A percentile compares a stretch with the other conserved stretches of the same genome.
phyloP scores from a whole-genome alignment of 2,113 vertebrate species.

The Turnix velox region DNA sequence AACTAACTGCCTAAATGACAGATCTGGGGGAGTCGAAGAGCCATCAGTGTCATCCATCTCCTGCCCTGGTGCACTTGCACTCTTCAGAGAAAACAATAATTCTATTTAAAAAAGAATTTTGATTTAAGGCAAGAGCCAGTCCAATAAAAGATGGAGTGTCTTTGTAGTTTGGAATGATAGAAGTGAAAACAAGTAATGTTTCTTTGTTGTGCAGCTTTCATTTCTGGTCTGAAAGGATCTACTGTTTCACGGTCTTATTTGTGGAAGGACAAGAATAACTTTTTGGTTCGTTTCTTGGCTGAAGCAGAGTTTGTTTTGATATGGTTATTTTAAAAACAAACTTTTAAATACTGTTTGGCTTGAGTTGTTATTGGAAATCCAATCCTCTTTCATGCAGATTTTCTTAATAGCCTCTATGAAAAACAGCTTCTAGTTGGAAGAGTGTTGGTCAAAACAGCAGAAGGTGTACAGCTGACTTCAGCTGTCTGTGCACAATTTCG shows the following conservation, averaged over 20 bases:
- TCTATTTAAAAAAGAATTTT: neutral
- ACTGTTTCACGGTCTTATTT: neutral
- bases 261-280: conserved; percentile 26
- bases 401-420: neutral
- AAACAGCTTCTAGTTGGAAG: neutral
- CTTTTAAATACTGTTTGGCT: conserved; percentile 21
- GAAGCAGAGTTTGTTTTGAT: neutral
- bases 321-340: neutral
- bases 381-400: neutral
- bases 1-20: neutral
- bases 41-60: fast-evolving
- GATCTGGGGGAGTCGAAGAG: neutral
- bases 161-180: neutral
- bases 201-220: neutral
- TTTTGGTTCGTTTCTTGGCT: conserved; percentile 18
- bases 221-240: neutral
- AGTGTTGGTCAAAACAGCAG: neutral
- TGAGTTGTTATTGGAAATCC: conserved; percentile 28
- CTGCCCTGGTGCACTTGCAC: neutral
- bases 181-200: neutral
- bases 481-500: fast-evolving
- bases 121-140: neutral
- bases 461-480: fast-evolving
- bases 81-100: neutral
- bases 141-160: neutral